Evolutionary conservation across 2,113 vertebrate species (phyloP).

Genomic region (Chauna torquata): DNA sequence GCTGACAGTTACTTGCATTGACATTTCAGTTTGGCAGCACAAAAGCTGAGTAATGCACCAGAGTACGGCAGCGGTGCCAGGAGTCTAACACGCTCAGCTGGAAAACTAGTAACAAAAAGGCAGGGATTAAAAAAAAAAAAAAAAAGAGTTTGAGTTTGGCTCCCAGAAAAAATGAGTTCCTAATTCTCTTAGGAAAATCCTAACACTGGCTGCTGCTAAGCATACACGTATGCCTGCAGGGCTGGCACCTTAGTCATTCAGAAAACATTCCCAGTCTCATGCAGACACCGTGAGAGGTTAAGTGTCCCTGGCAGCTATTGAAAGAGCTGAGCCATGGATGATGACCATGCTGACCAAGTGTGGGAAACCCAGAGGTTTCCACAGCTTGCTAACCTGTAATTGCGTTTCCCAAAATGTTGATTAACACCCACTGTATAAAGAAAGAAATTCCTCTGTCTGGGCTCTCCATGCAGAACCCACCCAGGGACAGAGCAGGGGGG

Average conservation of each 20-base stretch:
- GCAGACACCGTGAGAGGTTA: not conserved
- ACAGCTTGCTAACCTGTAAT: not conserved
- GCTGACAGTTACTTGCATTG: not conserved
- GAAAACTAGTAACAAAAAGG: not conserved
- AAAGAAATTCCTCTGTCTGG: not conserved
- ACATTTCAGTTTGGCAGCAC: constrained; percentile 32
- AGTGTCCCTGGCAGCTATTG: constrained; percentile 12
- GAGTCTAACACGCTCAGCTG: constrained; percentile 9
- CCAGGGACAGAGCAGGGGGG: not conserved
- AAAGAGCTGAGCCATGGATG: not conserved
- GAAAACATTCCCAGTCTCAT: not conserved
- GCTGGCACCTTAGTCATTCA: not conserved
- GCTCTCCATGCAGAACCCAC: not conserved
- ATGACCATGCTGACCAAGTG: not conserved
- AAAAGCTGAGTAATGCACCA: constrained; percentile 38
- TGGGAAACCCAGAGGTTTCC: constrained; percentile 41
- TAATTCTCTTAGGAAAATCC: constrained; percentile 22
- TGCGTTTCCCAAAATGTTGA: constrained; percentile 48
- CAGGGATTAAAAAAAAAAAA: not conserved
- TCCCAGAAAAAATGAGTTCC: not conserved
- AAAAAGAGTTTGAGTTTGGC: not conserved
- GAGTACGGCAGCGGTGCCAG: not conserved
- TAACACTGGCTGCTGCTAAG: not conserved
- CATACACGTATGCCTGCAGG: not conserved
- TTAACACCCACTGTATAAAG: not conserved